Conservation (phyloP, 2,113 vertebrate species). For the Cebus imitator region DNA sequence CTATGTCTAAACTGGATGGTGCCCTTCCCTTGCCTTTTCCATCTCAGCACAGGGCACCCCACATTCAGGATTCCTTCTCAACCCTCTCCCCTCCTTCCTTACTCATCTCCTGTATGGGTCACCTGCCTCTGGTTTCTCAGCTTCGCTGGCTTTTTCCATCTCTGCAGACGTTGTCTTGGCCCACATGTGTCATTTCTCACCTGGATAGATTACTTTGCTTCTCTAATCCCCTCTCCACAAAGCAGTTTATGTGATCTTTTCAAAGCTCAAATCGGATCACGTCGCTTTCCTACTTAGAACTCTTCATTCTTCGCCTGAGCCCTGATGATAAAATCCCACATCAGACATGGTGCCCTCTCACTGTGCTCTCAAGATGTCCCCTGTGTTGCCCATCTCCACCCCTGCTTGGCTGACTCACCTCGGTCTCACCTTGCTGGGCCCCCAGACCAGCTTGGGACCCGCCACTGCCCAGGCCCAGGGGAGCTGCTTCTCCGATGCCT, state of each 20-base stretch:
- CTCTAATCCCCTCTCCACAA: background rate
- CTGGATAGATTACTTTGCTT: background rate
- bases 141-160: background rate
- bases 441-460: background rate
- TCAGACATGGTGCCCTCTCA: too few relatives aligned
- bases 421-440: background rate
- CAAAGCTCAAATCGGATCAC: background rate
- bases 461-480: rapidly evolving
- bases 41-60: too few relatives aligned
- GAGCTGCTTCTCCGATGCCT: rapidly evolving
- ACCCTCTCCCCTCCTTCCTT: rapidly evolving
- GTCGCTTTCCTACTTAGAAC: background rate
- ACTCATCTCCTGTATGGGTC: background rate
- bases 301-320: background rate
- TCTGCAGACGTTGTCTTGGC: background rate
- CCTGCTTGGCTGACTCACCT: background rate
- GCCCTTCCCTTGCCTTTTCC: background rate
- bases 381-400: background rate
- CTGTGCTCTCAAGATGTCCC: background rate
- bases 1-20: background rate
- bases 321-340: background rate
- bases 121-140: background rate
- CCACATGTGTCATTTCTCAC: background rate
- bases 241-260: background rate
- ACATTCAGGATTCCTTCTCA: background rate